Evolutionary conservation across 2,113 vertebrate species (phyloP).

Genomic region (Antechinus flavipes): DNA sequence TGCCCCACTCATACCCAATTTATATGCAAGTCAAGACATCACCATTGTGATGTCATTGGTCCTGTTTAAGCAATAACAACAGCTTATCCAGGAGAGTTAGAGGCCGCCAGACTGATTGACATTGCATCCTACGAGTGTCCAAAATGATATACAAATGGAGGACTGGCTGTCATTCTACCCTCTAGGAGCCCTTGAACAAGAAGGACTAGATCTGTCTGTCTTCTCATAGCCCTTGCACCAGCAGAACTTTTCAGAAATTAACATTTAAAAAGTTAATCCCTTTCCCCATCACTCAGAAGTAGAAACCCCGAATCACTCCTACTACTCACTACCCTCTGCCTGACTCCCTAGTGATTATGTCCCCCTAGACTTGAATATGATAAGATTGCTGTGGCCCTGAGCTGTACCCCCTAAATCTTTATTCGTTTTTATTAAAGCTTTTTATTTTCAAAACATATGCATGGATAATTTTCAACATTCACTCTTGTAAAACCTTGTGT

Average conservation of each 20-base stretch:
- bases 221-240: background rate
- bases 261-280: too few species aligned
- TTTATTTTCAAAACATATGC: too few species aligned
- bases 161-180: background rate
- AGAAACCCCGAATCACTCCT: background rate
- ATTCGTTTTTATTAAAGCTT: too few species aligned
- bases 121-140: background rate
- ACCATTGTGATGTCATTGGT: too few species aligned
- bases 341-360: background rate
- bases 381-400: background rate
- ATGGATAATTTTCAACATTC: too few species aligned
- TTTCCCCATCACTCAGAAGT: background rate
- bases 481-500: too few species aligned
- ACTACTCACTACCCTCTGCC: background rate
- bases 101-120: background rate
- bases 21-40: too few species aligned
- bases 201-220: background rate
- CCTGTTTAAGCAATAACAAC: too few species aligned
- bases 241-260: too few species aligned
- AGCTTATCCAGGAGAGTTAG: too few species aligned
- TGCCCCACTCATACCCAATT: too few species aligned
- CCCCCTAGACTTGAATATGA: background rate
- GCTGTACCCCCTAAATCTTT: background rate
- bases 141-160: background rate
- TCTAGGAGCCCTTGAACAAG: background rate